These are phyloP conservation scores for Aythya baeri DNA, from an alignment of 2,113 vertebrate genomes.

Conservation along the genomic window DNA sequence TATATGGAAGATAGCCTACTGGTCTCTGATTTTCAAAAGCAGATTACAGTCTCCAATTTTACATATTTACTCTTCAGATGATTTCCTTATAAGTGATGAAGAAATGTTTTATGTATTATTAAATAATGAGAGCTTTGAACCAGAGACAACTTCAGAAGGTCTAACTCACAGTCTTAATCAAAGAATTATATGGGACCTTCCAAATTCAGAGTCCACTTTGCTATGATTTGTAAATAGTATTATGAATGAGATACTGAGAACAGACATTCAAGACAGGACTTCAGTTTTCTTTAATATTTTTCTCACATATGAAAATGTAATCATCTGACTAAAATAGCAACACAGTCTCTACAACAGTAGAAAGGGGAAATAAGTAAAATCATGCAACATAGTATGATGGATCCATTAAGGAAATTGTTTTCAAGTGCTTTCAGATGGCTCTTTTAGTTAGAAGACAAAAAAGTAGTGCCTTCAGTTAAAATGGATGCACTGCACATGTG, in stretches of 20 bases:
- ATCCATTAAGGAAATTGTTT: neutral
- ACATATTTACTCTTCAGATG: slow-evolving; percentile 11
- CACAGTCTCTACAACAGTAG: neutral
- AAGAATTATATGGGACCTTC: neutral
- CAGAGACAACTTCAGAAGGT: neutral
- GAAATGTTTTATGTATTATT: slow-evolving; percentile 7
- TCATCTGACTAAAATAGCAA: neutral
- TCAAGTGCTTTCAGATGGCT: neutral
- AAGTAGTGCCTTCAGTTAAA: neutral
- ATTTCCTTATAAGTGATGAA: neutral
- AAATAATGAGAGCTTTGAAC: slow-evolving; percentile 36
- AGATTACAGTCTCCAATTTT: slow-evolving; percentile 11
- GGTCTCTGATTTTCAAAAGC: slow-evolving; percentile 36
- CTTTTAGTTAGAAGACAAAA: neutral
- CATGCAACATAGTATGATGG: neutral
- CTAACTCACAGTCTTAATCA: neutral
- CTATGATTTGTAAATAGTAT: neutral
- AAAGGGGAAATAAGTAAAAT: neutral
- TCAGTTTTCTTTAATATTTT: slow-evolving; percentile 9
- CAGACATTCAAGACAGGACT: neutral
- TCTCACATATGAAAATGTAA: neutral
- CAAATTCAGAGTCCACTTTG: neutral
- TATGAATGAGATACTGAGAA: neutral
- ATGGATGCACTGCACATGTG: neutral
- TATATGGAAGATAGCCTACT: slow-evolving; percentile 30